A percentile compares a stretch with the other conserved stretches of the same genome.
Evolutionary conservation across 2,888 invertebrate species (phyloP).

Genomic region (Tiliacea aurago): DNA sequence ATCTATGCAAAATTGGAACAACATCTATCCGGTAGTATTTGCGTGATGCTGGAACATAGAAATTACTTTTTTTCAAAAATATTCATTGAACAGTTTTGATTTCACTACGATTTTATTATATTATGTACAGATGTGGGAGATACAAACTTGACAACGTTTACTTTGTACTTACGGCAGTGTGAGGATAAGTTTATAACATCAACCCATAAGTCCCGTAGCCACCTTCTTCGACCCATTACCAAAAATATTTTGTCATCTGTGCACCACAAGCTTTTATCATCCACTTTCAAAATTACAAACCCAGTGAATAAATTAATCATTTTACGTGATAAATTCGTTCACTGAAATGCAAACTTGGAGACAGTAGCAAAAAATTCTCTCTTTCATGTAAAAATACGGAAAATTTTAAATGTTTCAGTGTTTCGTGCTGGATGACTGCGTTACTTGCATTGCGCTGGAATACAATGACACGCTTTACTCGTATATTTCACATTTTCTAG

Average conservation of each 20-base stretch:
- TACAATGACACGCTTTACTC: slow-evolving; percentile 35
- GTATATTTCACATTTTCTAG: slow-evolving; percentile 21
- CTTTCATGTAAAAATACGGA: slow-evolving; percentile 23
- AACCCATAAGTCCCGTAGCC: too few relatives aligned
- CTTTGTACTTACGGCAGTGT: not conserved
- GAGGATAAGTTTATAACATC: not conserved
- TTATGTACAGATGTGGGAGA: not conserved
- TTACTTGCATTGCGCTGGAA: slow-evolving; percentile 23
- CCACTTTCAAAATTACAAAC: not conserved
- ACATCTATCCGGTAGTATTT: too few relatives aligned
- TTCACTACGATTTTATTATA: too few relatives aligned
- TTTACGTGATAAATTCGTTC: not conserved
- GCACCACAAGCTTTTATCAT: too few relatives aligned
- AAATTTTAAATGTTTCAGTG: slow-evolving; percentile 40
- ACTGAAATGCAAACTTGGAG: slow-evolving; percentile 15
- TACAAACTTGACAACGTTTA: not conserved
- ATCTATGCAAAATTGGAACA: too few relatives aligned
- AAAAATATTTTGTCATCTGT: too few relatives aligned
- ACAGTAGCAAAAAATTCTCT: not conserved
- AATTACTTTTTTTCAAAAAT: too few relatives aligned
- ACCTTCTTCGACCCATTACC: too few relatives aligned
- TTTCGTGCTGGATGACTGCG: slow-evolving; percentile 24
- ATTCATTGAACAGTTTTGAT: too few relatives aligned
- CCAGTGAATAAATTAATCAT: not conserved
- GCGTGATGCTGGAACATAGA: too few relatives aligned